A percentile compares a stretch with the other conserved stretches of the same genome.
Conservation (phyloP, 2,797 vertebrate species). For the Coreius guichenoti region DNA sequence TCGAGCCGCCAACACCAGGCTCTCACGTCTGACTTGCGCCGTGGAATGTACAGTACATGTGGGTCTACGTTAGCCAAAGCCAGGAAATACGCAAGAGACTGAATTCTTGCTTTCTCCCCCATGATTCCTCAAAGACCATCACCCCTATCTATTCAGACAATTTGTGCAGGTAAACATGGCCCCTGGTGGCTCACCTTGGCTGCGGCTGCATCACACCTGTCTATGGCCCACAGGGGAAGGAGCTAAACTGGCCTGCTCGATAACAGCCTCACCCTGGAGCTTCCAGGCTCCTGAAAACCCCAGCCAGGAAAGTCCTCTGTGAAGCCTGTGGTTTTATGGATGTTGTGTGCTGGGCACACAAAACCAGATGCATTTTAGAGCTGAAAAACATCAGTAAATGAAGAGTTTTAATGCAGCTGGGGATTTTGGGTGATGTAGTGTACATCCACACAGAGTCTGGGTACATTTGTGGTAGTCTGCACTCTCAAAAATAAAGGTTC, state of each 20-base stretch:
- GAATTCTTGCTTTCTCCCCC: conserved; percentile 69
- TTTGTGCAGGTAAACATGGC: conserved; percentile 57
- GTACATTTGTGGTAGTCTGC: too few relatives aligned
- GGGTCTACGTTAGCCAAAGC: conserved; percentile 68
- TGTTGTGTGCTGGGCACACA: conserved; percentile 8
- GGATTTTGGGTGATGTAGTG: conserved; percentile 16
- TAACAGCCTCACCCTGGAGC: conserved; percentile 15
- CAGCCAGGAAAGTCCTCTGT: conserved; percentile 34
- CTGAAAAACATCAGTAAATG: conserved; percentile 20
- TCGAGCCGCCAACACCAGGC: conserved; percentile 54
- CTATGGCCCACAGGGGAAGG: conserved; percentile 70
- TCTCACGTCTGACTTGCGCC: conserved; percentile 73
- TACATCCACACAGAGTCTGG: not conserved
- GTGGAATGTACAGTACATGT: conserved; percentile 77
- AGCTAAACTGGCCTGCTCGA: conserved; percentile 41
- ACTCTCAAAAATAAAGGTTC: not conserved
- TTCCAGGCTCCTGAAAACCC: conserved; percentile 13
- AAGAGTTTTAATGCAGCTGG: conserved; percentile 21
- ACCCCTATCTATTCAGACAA: conserved; percentile 70
- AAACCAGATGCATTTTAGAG: conserved; percentile 40
- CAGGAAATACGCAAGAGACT: conserved; percentile 70
- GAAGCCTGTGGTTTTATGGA: conserved; percentile 37
- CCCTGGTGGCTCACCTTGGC: conserved; percentile 61
- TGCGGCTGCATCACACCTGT: conserved; percentile 74
- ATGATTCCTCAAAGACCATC: conserved; percentile 63